Evolutionary conservation across 2,113 vertebrate genomes (phyloP), one percentile per base, ranked within the genome.

Genomic region (Periophthalmodon schlosseri): DNA sequence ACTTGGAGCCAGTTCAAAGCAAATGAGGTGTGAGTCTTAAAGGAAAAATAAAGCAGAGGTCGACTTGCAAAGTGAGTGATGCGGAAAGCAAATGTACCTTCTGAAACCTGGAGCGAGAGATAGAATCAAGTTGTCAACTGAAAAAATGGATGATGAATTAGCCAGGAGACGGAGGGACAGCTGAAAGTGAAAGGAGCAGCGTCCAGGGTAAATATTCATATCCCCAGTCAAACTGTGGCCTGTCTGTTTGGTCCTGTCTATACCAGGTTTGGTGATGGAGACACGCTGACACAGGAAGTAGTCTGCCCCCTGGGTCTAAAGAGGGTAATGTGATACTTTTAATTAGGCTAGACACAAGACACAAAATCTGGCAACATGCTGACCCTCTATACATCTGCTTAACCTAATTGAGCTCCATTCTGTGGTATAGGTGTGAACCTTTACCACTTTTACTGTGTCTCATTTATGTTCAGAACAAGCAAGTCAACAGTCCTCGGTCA

Each of bases 171-270:
- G 75, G 23, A 8, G 57, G 73, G 0, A 49, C 66, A 49, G 65
- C 49, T 39, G 67, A 66, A 46, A 57, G 28, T 34, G 5, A 47
- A 56, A 65, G 52, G 69, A 75, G 72, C 72, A 50, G 9, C 24
- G 23, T 82, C 71, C 68, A 80, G 58, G 34, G 50, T 74, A 87
- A 85, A 74, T 68, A 9, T 64, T 80, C 34, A 69, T 74, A 78
- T 87, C 76, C 68, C 70, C 44, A 23, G 71, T 49, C 70, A 84
- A 78, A 67, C 20, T 20, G 46, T 56, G 34, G 74, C 75, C 87
- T 89, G 89, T 92, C 89, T 93, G 93, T 84, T 86, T 64, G 76
- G 77, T 79, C 52, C 81, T 78, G 77, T 81, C 72, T 89, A 81
- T 76, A 82, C 63, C 54, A 74, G 64, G 49, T 73, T 83, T 71